Percentiles rank a stretch among this genome's conserved stretches.
These are phyloP conservation scores for Acronicta psi DNA, from an alignment of 2,888 invertebrate genomes.

Conservation along the genomic window DNA sequence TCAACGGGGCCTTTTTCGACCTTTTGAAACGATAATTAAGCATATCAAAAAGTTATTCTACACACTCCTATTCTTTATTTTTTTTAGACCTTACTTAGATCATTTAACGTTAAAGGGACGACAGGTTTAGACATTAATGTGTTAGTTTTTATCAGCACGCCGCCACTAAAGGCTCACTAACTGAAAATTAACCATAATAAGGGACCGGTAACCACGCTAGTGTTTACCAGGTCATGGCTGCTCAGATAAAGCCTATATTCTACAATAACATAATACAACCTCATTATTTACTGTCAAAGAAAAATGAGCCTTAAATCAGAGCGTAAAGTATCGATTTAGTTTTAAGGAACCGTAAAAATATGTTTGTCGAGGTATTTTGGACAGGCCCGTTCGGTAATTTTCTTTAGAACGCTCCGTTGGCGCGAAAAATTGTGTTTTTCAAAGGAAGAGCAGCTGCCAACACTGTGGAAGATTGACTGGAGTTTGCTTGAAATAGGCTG, in stretches of 20 bases:
- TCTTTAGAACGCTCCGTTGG: conserved; percentile 84
- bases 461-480: conserved; percentile 66
- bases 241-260: conserved; percentile 74
- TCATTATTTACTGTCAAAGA: conserved; percentile 31
- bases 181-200: conserved; percentile 74
- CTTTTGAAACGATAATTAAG: no score
- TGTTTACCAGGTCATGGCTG: conserved; percentile 76
- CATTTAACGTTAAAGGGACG: no score
- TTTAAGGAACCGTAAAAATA: conserved; percentile 55
- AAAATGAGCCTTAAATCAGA: conserved; percentile 58
- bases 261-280: conserved; percentile 52
- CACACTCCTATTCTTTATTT: no score
- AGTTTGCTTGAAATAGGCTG: conserved; percentile 59
- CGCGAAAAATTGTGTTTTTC: conserved; percentile 85
- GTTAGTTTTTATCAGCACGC: conserved; percentile 51
- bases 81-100: no score
- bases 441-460: conserved; percentile 72
- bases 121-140: no score
- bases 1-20: no score
- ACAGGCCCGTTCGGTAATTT: conserved; percentile 77
- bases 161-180: conserved; percentile 60
- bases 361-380: conserved; percentile 72
- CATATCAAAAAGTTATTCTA: no score
- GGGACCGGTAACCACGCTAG: conserved; percentile 71
- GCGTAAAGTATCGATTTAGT: conserved; percentile 34